These are phyloP conservation scores for Himalopsyche tibetana DNA, from an alignment of 2,888 invertebrate genomes.

Conservation along the genomic window DNA sequence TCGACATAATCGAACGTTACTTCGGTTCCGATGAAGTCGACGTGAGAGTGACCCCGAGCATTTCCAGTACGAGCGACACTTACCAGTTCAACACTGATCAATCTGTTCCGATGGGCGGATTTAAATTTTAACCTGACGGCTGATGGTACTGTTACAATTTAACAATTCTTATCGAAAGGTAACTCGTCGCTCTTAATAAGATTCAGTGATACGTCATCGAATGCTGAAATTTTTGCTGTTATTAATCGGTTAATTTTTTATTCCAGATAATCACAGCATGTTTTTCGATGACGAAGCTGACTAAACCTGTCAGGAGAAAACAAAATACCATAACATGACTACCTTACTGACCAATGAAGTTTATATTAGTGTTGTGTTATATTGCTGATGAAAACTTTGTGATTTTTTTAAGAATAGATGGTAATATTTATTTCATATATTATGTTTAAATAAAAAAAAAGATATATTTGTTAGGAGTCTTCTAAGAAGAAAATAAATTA, in stretches of 20 bases:
- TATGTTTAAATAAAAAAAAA: constrained; percentile 44
- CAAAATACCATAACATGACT: constrained; percentile 43
- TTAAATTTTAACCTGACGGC: constrained; percentile 82
- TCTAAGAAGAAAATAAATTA: constrained; percentile 53
- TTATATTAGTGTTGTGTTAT: constrained; percentile 50
- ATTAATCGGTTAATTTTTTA: too few species aligned
- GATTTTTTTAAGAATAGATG: constrained; percentile 56
- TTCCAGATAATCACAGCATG: constrained; percentile 51
- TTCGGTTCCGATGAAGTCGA: constrained; percentile 96
- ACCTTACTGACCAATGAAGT: constrained; percentile 55
- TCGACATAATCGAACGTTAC: constrained; percentile 96
- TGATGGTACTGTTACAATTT: constrained; percentile 42
- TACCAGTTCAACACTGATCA: constrained; percentile 85
- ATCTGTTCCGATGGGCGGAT: constrained; percentile 86
- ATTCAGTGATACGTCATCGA: too few species aligned
- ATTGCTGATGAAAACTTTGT: constrained; percentile 53
- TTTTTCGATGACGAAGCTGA: constrained; percentile 12
- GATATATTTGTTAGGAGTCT: constrained; percentile 49
- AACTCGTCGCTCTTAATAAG: not conserved
- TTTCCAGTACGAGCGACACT: constrained; percentile 83
- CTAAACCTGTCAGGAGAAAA: constrained; percentile 38
- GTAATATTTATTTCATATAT: constrained; percentile 56
- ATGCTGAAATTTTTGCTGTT: too few species aligned
- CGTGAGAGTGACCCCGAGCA: constrained; percentile 85
- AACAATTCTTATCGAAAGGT: constrained; percentile 54